Base-by-base conservation (phyloP, 2,888 invertebrate species). In the Leptopilina drosophilae region DNA sequence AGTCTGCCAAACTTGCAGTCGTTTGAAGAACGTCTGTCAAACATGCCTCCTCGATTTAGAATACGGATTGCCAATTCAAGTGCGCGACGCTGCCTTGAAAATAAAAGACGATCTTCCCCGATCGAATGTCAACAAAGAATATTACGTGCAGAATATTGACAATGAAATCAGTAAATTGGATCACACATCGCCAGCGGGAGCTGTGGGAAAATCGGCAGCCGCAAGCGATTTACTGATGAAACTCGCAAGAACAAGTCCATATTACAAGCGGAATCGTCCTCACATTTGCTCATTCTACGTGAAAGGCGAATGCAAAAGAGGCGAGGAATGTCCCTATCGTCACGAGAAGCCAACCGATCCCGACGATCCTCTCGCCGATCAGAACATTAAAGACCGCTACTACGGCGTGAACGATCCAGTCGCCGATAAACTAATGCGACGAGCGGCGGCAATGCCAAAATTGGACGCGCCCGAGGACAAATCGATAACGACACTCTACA, bases 261-360 rank as follows among this genome's bases (percentile, higher is more conserved):
- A 98, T 91, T 98, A 99, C 92, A 98, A 98, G 90, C 93, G 98
- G 78, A 98, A 98, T 89, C 93, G 98, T 85, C 98, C 98, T 0
- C 98, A 98, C 92, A 98, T 98, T 76, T 98, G 98, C 91, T 98
- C 98, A 0, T 99, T 98, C 92, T 98, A 98, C 97, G 98, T 98
- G n/a, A 99, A 98, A 93, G 98, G 98, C 2, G 98, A 98, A 91
- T 98, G 98, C 91, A 95, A 97, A 88, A 93, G 98, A 91, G 98
- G 98, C 20, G 98, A 99, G 91, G 98, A 99, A 90, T 98, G 98
- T 92, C 98, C 98, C 0, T 98, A 98, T 90, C 93, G 98, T 62
- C 98, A 98, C 88, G 98, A 99, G 90, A 98, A 98, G 90, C 98
- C 98, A 0, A 98, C 98, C 2, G 98, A 99, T 92, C 98, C 98